Base-by-base conservation (phyloP, 2,113 vertebrate genomes). In the Brachyistius frenatus region DNA sequence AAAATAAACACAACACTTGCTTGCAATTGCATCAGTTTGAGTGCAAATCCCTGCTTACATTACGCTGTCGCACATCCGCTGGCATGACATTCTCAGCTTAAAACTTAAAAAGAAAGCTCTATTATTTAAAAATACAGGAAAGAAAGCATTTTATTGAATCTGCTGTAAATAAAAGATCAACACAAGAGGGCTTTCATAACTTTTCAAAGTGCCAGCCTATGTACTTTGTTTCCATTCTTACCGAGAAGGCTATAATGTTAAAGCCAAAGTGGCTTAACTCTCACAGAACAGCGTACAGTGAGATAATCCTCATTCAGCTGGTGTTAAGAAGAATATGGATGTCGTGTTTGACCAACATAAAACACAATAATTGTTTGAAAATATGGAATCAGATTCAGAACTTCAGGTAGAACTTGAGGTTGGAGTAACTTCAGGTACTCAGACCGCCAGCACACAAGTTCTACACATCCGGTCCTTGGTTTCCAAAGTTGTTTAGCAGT, bases 191-290 rank as follows among this genome's bases (percentile, higher is more conserved):
- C 57, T 70, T 68, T 85, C 54, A 14, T 14, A 58, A 61, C 64
- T 16, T 57, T 35, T 71, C n/a, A 71, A 66, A 77, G 23, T 35
- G 31, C 32, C 30, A 0, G 49, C 58, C 54, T 50, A 0, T 33
- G 60, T 76, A 76, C 76, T 86, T 70, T 89, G 87, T 90, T 89
- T 88, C 86, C 85, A 74, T 86, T 83, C 66, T 76, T 44, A 81
- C 57, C 35, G 53, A 54, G 71, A 23, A 23, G 23, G 23, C 23
- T 66, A 60, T 36, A 74, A 81, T 13, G 75, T 31, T 54, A 41
- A 70, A 53, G 69, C 62, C 66, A 82, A 61, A 69, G 81, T 67
- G 71, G 78, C 73, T 79, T 81, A 68, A 54, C 62, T 47, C 62
- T 41, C 46, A 68, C 66, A 64, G 47, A 67, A 58, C 77, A 73